Evolutionary conservation across 2,113 vertebrate species (phyloP), one percentile per base, ranked within the genome.

Genomic region (Phylloscopus whistleri): DNA sequence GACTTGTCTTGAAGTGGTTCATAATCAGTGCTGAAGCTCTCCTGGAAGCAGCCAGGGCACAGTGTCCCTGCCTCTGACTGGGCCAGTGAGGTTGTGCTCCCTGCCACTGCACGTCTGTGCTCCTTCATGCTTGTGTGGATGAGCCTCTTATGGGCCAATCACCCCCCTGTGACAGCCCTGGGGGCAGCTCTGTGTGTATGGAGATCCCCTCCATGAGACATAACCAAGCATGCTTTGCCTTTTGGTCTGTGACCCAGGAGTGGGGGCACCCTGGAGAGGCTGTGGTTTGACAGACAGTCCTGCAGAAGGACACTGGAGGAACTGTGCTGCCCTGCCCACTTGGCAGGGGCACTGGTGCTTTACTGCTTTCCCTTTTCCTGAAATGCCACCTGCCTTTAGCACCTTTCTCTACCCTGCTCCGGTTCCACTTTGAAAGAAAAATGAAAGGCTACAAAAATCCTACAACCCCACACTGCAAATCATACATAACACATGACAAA

Each of bases 31-130:
- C 21, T 58, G n/a, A 77, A 27, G 20, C 5, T 59, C 11, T 84
- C 19, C 15, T 31, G 49, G 58, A 58, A 75, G 56, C 14, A 80
- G 9, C 24, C 33, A 39, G 22, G 48, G 28, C n/a, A 49, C 44
- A 10, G 5, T 4, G 26, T 46, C 26, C 31, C 59, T 49, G 46
- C 12, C 19, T 46, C 31, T 59, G 16, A 31, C 12, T 16, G 8
- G 17, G 9, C 28, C 8, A 2, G 4, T 85, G 49, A 39, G 13
- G 16, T 18, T 62, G 31, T 12, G 43, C 21, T 49, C 12, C 28
- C 31, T 75, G 33, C 10, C n/a, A 11, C 49, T 28, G 48, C 15
- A 46, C 1, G 0, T 68, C 28, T 41, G 4, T 46, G 22, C 20
- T 87, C 26, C 39, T 68, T 84, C 17, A 5, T 3, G 18, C 16